phyloP scores from a whole-genome alignment of 2,888 invertebrate genomes.

The Idaea dimidiata region DNA sequence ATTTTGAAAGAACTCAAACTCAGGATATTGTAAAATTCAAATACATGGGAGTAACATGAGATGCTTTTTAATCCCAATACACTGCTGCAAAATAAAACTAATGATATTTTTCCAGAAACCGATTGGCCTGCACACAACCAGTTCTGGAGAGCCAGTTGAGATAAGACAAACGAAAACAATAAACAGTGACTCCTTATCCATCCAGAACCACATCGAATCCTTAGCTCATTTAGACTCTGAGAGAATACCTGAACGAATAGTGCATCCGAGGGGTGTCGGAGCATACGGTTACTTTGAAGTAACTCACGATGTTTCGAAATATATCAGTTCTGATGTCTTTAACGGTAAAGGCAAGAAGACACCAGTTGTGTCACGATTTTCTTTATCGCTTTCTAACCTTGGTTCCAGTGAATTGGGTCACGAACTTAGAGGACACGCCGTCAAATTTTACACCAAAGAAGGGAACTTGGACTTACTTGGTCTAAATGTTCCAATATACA shows the following conservation, averaged over 20 bases:
- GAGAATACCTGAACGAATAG: conserved; percentile 94
- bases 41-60: no score
- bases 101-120: neutral
- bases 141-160: conserved; percentile 88
- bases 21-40: no score
- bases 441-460: conserved; percentile 94
- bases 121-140: conserved; percentile 76
- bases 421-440: conserved; percentile 93
- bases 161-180: conserved; percentile 87
- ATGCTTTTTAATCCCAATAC: neutral
- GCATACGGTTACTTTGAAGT: conserved; percentile 92
- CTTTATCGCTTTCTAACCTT: conserved; percentile 89
- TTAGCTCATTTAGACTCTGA: conserved; percentile 91
- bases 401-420: conserved; percentile 93
- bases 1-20: no score
- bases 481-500: conserved; percentile 93
- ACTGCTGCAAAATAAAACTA: no score
- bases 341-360: conserved; percentile 87
- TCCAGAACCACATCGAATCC: conserved; percentile 87
- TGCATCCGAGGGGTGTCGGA: conserved; percentile 95
- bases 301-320: conserved; percentile 86
- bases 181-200: conserved; percentile 89
- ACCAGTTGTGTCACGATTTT: conserved; percentile 87
- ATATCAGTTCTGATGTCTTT: conserved; percentile 83
- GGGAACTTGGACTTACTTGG: conserved; percentile 95